Conservation (phyloP, 2,113 vertebrate genomes). For the Pterocles orientalis region DNA sequence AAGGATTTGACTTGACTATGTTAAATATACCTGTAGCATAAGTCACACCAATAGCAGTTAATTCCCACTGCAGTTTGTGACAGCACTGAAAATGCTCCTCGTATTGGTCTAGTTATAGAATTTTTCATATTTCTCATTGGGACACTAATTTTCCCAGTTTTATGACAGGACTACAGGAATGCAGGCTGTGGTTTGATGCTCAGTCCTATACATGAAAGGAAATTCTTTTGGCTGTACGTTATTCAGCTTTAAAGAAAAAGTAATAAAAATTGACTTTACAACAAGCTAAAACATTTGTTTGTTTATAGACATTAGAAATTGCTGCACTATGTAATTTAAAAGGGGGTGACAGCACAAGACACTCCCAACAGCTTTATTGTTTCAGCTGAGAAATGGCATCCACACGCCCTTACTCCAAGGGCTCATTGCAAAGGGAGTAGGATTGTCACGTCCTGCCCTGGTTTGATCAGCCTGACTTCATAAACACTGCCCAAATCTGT, state of each 20-base stretch:
- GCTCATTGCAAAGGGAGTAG: neutral
- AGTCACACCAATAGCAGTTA: constrained; percentile 7
- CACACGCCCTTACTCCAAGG: neutral
- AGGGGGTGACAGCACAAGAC: neutral
- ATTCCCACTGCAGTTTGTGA: neutral
- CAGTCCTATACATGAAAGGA: neutral
- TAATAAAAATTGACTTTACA: constrained; percentile 31
- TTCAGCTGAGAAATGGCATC: neutral
- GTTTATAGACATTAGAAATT: neutral
- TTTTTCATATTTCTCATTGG: neutral
- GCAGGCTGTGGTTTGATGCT: neutral
- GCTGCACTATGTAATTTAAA: neutral
- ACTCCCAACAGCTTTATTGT: neutral
- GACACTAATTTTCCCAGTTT: neutral
- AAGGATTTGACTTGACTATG: constrained; percentile 39
- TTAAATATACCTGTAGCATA: constrained; percentile 25
- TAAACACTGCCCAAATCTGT: neutral
- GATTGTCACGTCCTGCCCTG: neutral
- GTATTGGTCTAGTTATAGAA: neutral
- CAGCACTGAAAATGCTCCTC: neutral
- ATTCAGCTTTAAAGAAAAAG: neutral
- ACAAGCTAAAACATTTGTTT: neutral
- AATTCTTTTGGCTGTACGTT: neutral
- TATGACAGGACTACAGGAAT: neutral
- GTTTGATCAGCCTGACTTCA: neutral